phyloP scores from a whole-genome alignment of 2,888 invertebrate genomes.

The Pyrgus malvae region DNA sequence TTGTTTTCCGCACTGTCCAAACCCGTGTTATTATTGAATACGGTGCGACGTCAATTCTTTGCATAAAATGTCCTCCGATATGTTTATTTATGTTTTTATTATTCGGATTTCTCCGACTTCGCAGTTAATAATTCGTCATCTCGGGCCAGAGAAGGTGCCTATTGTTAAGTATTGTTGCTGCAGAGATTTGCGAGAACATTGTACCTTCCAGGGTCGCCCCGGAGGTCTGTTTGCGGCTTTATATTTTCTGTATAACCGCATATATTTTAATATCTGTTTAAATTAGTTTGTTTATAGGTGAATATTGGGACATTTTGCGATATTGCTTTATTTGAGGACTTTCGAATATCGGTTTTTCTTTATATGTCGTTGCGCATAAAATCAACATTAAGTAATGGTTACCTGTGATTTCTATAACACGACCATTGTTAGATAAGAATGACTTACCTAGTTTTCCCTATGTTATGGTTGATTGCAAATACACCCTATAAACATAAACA shows the following conservation, averaged over 20 bases:
- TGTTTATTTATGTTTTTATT: constrained; percentile 44
- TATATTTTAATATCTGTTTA: too few species aligned
- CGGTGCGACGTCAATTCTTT: constrained; percentile 41
- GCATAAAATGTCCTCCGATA: constrained; percentile 42
- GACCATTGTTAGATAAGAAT: not conserved
- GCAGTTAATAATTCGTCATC: constrained; percentile 50
- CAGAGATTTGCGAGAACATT: constrained; percentile 50
- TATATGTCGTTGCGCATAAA: too few species aligned
- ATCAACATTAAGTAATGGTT: not conserved
- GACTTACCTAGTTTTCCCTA: constrained; percentile 4
- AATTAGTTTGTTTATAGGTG: too few species aligned
- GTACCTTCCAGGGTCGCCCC: constrained; percentile 49
- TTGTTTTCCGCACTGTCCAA: constrained; percentile 50
- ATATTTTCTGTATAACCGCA: constrained; percentile 45
- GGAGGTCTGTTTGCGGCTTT: constrained; percentile 48
- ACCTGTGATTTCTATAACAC: constrained; percentile 2
- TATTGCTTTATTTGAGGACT: too few species aligned
- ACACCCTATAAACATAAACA: too few species aligned
- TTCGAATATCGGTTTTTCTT: too few species aligned
- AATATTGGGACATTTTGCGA: too few species aligned
- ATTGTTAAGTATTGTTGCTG: constrained; percentile 47
- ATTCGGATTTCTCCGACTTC: constrained; percentile 33
- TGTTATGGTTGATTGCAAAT: constrained; percentile 18
- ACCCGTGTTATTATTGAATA: constrained; percentile 44
- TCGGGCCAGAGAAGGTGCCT: constrained; percentile 52